Percentiles rank a stretch among this genome's conserved stretches.
phyloP scores from a whole-genome alignment of 2,888 invertebrate species.

The Amaurobius ferox region DNA sequence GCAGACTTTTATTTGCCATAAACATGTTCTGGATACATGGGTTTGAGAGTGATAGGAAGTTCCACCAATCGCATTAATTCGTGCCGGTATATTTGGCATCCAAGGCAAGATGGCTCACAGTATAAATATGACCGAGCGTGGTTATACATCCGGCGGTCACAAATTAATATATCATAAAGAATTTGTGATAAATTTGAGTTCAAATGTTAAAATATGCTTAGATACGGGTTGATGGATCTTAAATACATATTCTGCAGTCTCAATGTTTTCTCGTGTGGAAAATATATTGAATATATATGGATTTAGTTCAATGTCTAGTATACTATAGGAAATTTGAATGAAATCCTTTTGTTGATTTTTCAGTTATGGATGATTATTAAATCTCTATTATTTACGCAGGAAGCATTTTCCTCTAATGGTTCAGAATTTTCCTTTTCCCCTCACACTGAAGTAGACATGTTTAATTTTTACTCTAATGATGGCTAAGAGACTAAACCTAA shows the following conservation, averaged over 20 bases:
- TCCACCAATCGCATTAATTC: conserved; percentile 56
- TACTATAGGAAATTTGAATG: too few species aligned
- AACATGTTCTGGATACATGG: too few species aligned
- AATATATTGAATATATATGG: neutral
- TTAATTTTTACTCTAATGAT: too few species aligned
- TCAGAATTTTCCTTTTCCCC: too few species aligned
- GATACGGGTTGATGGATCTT: conserved; percentile 35
- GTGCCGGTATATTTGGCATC: conserved; percentile 72
- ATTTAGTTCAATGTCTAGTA: neutral
- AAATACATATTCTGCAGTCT: neutral
- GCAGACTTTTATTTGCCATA: too few species aligned
- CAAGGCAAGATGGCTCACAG: conserved; percentile 92
- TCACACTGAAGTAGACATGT: too few species aligned
- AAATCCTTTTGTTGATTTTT: too few species aligned
- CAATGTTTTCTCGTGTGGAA: neutral
- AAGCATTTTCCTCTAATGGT: too few species aligned
- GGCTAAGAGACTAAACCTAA: too few species aligned
- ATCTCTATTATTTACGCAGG: too few species aligned
- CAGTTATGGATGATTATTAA: too few species aligned
- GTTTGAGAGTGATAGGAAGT: conserved; percentile 38
- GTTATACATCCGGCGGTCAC: conserved; percentile 74
- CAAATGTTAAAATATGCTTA: conserved; percentile 11
- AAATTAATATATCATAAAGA: conserved; percentile 37
- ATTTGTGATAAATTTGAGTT: conserved; percentile 19
- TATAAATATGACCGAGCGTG: conserved; percentile 92